Conservation (phyloP, 2,113 vertebrate genomes). For the Ovis aries region DNA sequence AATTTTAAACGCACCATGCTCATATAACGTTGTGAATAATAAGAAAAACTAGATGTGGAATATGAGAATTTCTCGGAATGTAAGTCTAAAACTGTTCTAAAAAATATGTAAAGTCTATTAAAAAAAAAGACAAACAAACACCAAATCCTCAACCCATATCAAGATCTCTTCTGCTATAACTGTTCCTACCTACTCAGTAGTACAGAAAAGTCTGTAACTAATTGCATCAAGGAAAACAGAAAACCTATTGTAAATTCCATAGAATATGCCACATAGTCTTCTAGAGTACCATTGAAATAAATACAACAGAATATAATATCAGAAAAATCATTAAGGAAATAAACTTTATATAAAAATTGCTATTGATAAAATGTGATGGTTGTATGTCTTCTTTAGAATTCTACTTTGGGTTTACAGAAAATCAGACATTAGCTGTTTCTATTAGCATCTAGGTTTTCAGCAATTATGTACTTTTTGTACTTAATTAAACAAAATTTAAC, state of each 20-base stretch:
- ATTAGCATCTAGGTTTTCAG: background rate
- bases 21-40: background rate
- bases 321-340: background rate
- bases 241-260: background rate
- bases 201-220: background rate
- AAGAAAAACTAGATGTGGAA: background rate
- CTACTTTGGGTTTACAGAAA: background rate
- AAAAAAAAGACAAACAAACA: background rate
- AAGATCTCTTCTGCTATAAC: background rate
- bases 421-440: background rate
- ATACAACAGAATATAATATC: background rate
- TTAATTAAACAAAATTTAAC: conserved; percentile 33
- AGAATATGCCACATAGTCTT: background rate
- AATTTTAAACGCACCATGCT: background rate
- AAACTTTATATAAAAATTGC: background rate
- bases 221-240: background rate
- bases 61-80: background rate
- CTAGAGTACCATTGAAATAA: background rate
- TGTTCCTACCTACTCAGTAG: no score
- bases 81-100: background rate
- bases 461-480: background rate
- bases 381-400: background rate
- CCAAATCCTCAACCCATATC: background rate
- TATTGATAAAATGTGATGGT: background rate
- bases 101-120: background rate